phyloP scores from a whole-genome alignment of 2,797 vertebrate species.

The Coracias cyanogaster region DNA sequence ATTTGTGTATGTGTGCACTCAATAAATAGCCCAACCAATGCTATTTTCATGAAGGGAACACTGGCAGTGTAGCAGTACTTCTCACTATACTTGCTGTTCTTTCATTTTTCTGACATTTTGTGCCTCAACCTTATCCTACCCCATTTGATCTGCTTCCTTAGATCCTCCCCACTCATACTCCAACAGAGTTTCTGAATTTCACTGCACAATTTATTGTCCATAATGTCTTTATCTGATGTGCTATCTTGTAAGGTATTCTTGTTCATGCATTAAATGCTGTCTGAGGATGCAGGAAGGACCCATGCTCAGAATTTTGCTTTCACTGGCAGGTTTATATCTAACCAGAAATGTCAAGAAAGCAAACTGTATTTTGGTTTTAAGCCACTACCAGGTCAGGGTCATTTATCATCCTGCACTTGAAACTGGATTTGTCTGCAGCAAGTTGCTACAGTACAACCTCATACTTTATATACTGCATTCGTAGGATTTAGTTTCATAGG shows the following conservation, averaged over 20 bases:
- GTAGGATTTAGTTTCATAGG: background rate
- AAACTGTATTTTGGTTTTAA: background rate
- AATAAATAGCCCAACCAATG: background rate
- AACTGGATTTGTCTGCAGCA: background rate
- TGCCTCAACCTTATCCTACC: background rate
- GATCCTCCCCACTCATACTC: background rate
- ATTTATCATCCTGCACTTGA: background rate
- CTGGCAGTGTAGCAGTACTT: background rate
- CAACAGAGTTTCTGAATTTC: background rate
- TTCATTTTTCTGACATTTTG: background rate
- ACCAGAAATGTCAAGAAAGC: background rate
- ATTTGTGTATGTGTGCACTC: background rate
- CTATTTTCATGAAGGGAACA: background rate
- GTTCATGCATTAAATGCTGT: background rate
- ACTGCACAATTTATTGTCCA: background rate
- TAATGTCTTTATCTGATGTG: background rate
- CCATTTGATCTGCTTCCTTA: background rate
- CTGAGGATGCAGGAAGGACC: background rate
- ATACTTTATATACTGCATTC: background rate
- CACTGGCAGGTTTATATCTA: background rate
- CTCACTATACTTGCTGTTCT: background rate
- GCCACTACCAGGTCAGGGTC: rapidly evolving
- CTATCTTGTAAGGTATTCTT: background rate
- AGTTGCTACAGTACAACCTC: background rate
- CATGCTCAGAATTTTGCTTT: background rate